Base-by-base conservation (phyloP, 2,797 vertebrate species). In the Sebastes vulpes region DNA sequence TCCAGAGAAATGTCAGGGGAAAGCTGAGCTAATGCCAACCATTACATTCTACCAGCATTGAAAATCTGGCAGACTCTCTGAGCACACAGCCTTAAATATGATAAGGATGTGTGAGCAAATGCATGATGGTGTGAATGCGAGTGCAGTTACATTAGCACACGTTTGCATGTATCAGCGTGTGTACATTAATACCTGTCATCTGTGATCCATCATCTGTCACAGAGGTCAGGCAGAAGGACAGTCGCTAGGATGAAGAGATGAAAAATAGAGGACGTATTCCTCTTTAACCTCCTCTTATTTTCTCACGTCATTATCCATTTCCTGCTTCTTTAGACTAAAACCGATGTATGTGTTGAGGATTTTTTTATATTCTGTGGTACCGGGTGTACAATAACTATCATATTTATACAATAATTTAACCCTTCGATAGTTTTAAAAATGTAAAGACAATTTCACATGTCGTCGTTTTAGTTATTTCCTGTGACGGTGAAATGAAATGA, bases 1-100 rank as follows among this genome's bases (percentile, higher is more conserved):
- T 77, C 73, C 78, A 79, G 69, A 38, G 26, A 93, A 90, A 86
- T 92, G 89, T 90, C 92, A 91, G 58, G 74, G 78, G 78, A 92
- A 63, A 4, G 53, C 65, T 68, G 70, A 90, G 84, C 74, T 89
- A 80, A 87, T 77, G 90, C 81, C 88, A 89, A 83, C 74, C 75
- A 83, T 92, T 91, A 90, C 58, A 87, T 81, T 81, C 75, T 60
- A 76, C 53, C 61, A 70, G 60, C 68, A 65, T 75, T 84, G 74
- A 64, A 82, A 84, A 83, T 69, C 60, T 83, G 75, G 74, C 86
- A 79, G 66, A 18, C 32, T 54, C 32, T 57, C 65, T 32, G 72
- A 50, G 57, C 60, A 38, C 65, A 52, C 21, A 35, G 42, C 69
- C 53, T 52, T 64, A 48, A 79, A 71, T 79, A 73, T 56, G 70